Evolutionary conservation across 2,797 vertebrate species (phyloP).

Genomic region (Gephyroberyx darwinii): DNA sequence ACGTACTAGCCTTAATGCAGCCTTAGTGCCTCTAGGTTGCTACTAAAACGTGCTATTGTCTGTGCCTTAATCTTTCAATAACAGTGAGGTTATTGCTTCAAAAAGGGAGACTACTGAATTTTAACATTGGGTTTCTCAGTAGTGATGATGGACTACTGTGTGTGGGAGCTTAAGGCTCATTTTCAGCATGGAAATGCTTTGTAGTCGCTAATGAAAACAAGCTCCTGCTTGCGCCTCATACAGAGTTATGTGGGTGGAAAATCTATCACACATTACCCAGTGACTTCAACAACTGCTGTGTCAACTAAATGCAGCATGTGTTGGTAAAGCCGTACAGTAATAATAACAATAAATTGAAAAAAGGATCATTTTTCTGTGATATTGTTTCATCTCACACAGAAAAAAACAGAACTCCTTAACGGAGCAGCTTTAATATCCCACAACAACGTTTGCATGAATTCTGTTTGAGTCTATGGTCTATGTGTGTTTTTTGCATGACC

Average conservation of each 20-base stretch:
- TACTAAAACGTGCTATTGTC: background rate
- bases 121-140: background rate
- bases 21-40: background rate
- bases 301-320: background rate
- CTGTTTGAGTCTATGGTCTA: too few species aligned
- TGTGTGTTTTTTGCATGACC: too few species aligned
- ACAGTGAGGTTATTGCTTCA: background rate
- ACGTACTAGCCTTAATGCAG: background rate
- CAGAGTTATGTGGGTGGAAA: conserved; percentile 10
- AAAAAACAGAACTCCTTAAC: conserved; percentile 1
- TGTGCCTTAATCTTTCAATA: conserved; percentile 3
- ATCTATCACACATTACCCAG: conserved; percentile 26
- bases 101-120: background rate
- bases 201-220: conserved; percentile 19
- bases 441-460: background rate
- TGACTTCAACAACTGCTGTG: conserved; percentile 12
- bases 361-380: background rate
- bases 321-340: background rate
- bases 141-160: background rate
- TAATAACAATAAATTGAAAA: background rate
- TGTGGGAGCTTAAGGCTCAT: conserved; percentile 8
- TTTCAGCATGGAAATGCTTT: conserved; percentile 27
- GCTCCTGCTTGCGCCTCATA: conserved; percentile 3
- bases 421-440: background rate
- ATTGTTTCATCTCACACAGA: background rate